These are phyloP conservation scores for Urechis unicinctus DNA, from an alignment of 2,888 invertebrate genomes.

Conservation along the genomic window DNA sequence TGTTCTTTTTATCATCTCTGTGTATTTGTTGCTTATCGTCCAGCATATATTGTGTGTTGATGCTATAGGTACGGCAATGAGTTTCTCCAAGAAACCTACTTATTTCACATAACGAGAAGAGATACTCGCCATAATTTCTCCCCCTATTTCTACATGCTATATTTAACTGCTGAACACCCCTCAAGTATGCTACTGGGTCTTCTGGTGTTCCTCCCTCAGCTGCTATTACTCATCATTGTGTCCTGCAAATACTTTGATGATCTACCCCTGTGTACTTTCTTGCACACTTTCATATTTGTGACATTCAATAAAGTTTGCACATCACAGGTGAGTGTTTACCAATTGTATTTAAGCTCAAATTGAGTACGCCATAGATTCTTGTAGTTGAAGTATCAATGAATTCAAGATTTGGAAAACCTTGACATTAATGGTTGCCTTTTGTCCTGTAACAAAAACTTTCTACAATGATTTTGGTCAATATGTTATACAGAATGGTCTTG, in stretches of 20 bases:
- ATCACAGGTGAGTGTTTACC: slow-evolving; percentile 62
- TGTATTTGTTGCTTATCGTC: neutral
- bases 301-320: slow-evolving; percentile 93
- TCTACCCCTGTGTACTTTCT: slow-evolving; percentile 77
- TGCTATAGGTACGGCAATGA: slow-evolving; percentile 69
- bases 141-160: slow-evolving; percentile 85
- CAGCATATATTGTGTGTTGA: neutral
- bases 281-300: slow-evolving; percentile 80
- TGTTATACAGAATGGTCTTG: neutral
- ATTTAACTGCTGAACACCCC: slow-evolving; percentile 54
- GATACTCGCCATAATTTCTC: slow-evolving; percentile 96
- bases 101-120: slow-evolving; percentile 81
- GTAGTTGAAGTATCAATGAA: neutral
- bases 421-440: no score
- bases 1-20: no score
- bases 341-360: neutral
- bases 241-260: slow-evolving; percentile 52
- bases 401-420: neutral
- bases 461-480: neutral
- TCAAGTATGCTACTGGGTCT: slow-evolving; percentile 56
- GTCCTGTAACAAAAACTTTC: no score
- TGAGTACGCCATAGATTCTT: neutral
- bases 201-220: slow-evolving; percentile 63
- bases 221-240: slow-evolving; percentile 51
- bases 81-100: slow-evolving; percentile 82